These are phyloP conservation scores for Psilopsiagon aurifrons DNA, from an alignment of 2,113 vertebrate genomes.

Conservation along the genomic window DNA sequence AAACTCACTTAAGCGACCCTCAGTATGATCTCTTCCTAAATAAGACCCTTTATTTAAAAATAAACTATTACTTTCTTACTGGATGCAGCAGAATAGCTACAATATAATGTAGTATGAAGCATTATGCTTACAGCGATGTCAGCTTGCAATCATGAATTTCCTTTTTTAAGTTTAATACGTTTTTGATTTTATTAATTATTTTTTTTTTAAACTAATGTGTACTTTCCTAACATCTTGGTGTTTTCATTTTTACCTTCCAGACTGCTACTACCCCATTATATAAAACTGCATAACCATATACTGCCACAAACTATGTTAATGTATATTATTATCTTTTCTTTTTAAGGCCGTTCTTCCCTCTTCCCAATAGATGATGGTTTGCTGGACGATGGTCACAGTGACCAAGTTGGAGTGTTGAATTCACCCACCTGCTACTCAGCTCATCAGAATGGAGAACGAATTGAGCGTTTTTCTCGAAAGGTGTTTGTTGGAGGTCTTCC, in stretches of 20 bases:
- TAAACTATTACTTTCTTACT: neutral
- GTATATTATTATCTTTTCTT: conserved; percentile 25
- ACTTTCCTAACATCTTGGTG: neutral
- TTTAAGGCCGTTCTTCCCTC: conserved; percentile 92
- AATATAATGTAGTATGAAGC: neutral
- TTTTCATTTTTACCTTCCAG: neutral
- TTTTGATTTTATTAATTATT: neutral
- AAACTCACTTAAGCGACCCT: neutral
- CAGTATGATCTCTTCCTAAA: neutral
- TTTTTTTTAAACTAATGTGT: neutral
- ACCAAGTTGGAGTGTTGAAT: conserved; percentile 90
- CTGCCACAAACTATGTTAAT: neutral
- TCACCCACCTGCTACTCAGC: conserved; percentile 89
- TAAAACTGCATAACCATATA: neutral
- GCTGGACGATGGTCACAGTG: conserved; percentile 90
- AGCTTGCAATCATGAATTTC: conserved; percentile 1
- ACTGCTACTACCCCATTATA: neutral
- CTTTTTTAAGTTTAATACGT: neutral
- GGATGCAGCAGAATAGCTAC: neutral
- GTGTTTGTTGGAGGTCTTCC: conserved; percentile 97
- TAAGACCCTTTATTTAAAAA: neutral
- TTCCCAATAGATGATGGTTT: conserved; percentile 96
- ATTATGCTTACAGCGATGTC: neutral
- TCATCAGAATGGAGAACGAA: conserved; percentile 93
- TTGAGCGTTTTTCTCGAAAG: conserved; percentile 96